Conservation (phyloP, 2,888 invertebrate species). For the Polyommatus icarus region DNA sequence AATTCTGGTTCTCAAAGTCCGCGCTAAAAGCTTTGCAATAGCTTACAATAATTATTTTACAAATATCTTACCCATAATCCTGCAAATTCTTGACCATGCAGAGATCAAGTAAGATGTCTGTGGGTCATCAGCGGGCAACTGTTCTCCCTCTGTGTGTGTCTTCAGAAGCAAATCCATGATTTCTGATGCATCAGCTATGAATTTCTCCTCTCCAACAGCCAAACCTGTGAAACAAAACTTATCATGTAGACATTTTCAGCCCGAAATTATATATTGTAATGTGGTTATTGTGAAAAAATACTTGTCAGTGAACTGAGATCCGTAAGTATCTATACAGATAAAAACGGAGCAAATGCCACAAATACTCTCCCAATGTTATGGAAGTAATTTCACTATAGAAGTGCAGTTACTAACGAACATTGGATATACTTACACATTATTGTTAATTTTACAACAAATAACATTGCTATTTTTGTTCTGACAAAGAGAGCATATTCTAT, state of each 20-base stretch:
- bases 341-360: constrained; percentile 25
- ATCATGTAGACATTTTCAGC: neutral
- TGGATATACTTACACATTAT: neutral
- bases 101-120: constrained; percentile 98
- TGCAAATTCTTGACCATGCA: constrained; percentile 99
- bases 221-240: constrained; percentile 59
- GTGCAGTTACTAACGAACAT: constrained; percentile 26
- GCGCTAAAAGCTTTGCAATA: no score
- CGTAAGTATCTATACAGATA: constrained; percentile 8
- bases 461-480: neutral
- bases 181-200: constrained; percentile 94
- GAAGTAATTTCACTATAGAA: constrained; percentile 22
- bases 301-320: constrained; percentile 24
- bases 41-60: neutral
- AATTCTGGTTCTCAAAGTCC: no score
- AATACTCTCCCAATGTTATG: constrained; percentile 25
- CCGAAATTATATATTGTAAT: no score
- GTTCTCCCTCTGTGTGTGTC: constrained; percentile 91
- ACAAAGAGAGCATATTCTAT: neutral
- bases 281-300: neutral
- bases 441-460: neutral
- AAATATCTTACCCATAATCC: constrained; percentile 83
- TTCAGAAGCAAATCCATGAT: constrained; percentile 97
- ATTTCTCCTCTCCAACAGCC: constrained; percentile 91
- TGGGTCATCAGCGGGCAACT: constrained; percentile 96